Evolutionary conservation across 64 coral and sea anemone genomes (phyloP).

Genomic region (Actinia tenebrosa): DNA sequence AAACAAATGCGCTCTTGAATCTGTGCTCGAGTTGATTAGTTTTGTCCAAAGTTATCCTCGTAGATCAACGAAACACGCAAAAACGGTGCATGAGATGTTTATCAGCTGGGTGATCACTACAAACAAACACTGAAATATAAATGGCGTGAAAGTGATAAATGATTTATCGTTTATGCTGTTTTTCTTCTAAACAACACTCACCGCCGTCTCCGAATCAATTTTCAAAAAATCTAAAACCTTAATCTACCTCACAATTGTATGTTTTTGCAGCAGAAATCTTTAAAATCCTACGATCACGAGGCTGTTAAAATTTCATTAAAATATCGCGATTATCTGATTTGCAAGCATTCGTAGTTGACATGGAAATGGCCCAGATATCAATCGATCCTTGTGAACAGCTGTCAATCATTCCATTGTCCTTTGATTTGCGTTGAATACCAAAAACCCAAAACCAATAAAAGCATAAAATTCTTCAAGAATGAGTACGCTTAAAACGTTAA

Average conservation of each 20-base stretch:
- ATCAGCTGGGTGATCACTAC: slow-evolving; percentile 2
- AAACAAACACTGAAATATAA: slow-evolving; percentile 12
- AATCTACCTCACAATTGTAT: background rate
- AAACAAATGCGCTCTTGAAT: background rate
- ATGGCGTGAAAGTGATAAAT: slow-evolving; percentile 6
- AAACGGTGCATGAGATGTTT: background rate
- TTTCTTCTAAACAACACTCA: background rate
- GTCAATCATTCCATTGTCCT: slow-evolving; percentile 46
- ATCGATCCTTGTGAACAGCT: background rate
- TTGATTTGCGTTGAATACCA: background rate
- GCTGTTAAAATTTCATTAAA: background rate
- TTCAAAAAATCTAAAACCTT: background rate
- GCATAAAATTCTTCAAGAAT: background rate
- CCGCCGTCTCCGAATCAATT: background rate
- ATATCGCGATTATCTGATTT: background rate
- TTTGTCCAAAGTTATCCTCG: background rate
- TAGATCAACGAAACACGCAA: background rate
- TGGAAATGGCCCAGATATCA: background rate
- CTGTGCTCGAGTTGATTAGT: background rate
- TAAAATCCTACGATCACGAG: background rate
- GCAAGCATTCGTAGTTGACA: background rate
- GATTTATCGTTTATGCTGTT: background rate
- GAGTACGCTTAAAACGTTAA: background rate
- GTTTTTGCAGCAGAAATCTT: background rate
- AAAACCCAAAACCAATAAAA: background rate